Conservation (phyloP, 1,140 invertebrate genomes). For the Leptinotarsa undecemlineata region DNA sequence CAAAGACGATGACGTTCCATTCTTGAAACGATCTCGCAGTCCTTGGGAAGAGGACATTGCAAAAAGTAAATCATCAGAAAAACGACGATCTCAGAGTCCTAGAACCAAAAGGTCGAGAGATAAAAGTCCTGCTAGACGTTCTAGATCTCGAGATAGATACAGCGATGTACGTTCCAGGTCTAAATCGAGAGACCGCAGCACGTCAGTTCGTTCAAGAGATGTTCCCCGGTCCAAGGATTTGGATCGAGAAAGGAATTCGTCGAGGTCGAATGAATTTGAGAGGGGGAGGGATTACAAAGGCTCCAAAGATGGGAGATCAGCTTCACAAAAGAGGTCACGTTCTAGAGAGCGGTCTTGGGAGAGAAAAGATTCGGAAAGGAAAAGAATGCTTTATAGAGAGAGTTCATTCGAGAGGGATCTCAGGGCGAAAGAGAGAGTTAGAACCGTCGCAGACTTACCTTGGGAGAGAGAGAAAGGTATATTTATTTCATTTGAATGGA, state of each 20-base stretch:
- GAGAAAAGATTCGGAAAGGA: conserved; percentile 20
- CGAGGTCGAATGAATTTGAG: conserved; percentile 13
- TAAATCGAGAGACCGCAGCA: conserved; percentile 2
- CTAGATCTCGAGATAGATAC: neutral
- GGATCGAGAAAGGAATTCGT: neutral
- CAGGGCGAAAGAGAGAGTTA: conserved; percentile 36
- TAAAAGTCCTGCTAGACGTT: conserved; percentile 4
- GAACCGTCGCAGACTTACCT: conserved; percentile 39
- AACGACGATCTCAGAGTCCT: neutral
- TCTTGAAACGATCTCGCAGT: conserved; percentile 43
- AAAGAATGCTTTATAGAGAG: conserved; percentile 23
- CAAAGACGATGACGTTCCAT: conserved; percentile 44
- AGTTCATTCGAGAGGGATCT: conserved; percentile 38
- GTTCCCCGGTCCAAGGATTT: conserved; percentile 25
- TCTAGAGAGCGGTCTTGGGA: conserved; percentile 39
- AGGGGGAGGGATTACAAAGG: conserved; percentile 11
- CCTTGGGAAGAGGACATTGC: conserved; percentile 47
- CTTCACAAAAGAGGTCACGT: conserved; percentile 1
- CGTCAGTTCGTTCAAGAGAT: neutral
- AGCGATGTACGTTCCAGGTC: neutral
- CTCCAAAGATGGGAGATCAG: neutral
- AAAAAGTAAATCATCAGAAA: neutral
- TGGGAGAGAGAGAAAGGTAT: conserved; percentile 39
- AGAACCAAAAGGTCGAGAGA: conserved; percentile 25
- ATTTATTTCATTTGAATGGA: too few relatives aligned